Percentiles rank a stretch among this genome's conserved stretches.
Evolutionary conservation across 2,888 invertebrate genomes (phyloP).

Genomic region (Peribatodes rhomboidaria): DNA sequence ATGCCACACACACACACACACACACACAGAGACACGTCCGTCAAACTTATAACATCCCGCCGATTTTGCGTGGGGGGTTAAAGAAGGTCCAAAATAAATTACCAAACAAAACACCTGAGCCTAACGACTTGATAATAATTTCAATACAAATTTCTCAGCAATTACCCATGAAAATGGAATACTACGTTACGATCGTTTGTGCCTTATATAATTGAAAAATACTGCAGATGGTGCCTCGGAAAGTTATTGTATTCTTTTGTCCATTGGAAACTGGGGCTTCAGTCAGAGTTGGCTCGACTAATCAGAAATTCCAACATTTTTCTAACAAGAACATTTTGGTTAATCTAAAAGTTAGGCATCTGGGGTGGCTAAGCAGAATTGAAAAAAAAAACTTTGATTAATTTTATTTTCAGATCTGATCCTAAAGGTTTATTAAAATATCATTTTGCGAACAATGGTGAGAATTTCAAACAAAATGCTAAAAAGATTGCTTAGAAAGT

Average conservation of each 20-base stretch:
- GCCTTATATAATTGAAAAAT: constrained; percentile 52
- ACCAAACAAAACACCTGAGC: constrained; percentile 3
- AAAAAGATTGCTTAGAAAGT: background rate
- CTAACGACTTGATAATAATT: constrained; percentile 14
- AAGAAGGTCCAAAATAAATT: background rate
- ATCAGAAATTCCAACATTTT: constrained; percentile 13
- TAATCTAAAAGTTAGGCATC: constrained; percentile 6
- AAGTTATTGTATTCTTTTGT: constrained; percentile 45
- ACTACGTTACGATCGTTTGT: constrained; percentile 50
- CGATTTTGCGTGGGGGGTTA: no score
- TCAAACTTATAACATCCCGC: no score
- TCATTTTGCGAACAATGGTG: no score
- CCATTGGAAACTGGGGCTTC: constrained; percentile 18
- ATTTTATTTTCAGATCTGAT: background rate
- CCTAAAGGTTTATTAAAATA: no score
- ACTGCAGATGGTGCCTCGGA: constrained; percentile 55
- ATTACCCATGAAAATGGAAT: constrained; percentile 39
- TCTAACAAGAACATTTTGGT: background rate
- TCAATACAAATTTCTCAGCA: constrained; percentile 31
- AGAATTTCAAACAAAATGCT: background rate
- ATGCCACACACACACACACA: no score
- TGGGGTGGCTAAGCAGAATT: background rate
- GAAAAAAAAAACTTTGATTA: background rate
- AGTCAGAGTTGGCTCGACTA: constrained; percentile 13
- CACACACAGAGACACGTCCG: no score